phyloP scores from a whole-genome alignment of 2,888 invertebrate species.

The Heliothis peltigera region DNA sequence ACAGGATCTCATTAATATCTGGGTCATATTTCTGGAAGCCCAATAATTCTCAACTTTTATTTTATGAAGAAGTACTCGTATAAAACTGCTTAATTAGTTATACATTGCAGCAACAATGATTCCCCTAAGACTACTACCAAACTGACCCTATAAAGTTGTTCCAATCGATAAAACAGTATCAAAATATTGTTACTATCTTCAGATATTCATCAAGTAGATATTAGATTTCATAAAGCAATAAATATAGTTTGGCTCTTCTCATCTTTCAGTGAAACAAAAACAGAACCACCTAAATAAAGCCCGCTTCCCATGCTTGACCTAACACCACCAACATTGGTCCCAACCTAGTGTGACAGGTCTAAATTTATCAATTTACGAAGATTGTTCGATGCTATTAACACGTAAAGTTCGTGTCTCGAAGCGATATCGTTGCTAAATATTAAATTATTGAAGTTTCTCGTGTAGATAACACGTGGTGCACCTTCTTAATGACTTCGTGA shows the following conservation, averaged over 20 bases:
- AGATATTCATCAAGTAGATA: too few relatives aligned
- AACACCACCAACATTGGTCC: conserved; percentile 34
- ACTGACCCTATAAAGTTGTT: too few relatives aligned
- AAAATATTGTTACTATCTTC: too few relatives aligned
- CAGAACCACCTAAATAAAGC: neutral
- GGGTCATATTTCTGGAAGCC: neutral
- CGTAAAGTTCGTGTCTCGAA: conserved; percentile 77
- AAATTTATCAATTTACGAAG: conserved; percentile 87
- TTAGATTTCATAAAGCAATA: too few relatives aligned
- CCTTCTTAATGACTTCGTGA: conserved; percentile 62
- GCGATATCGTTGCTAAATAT: conserved; percentile 78
- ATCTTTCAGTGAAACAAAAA: neutral
- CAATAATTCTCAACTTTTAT: neutral
- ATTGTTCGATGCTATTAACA: conserved; percentile 86
- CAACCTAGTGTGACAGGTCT: conserved; percentile 74
- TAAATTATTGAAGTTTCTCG: conserved; percentile 77
- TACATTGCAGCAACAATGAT: too few relatives aligned
- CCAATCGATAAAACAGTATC: too few relatives aligned
- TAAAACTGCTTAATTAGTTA: too few relatives aligned
- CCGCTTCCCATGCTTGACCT: neutral
- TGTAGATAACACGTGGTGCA: conserved; percentile 63
- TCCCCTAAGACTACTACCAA: too few relatives aligned
- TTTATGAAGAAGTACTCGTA: too few relatives aligned
- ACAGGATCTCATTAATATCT: neutral
- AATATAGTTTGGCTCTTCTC: too few relatives aligned